phyloP scores from a whole-genome alignment of 2,888 invertebrate species.

The Thera obeliscata region DNA sequence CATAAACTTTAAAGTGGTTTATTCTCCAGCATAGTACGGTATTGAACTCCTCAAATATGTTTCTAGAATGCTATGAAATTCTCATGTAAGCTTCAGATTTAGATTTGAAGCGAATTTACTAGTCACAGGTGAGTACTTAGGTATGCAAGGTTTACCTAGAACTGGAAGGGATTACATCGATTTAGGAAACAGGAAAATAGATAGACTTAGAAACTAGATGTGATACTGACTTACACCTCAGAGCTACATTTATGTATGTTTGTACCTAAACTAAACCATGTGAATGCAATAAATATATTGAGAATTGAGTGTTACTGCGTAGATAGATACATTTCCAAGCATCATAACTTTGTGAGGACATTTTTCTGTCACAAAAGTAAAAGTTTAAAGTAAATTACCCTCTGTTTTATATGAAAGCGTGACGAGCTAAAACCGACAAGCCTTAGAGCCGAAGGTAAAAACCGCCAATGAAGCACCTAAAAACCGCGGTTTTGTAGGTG shows the following conservation, averaged over 20 bases:
- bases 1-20: constrained; percentile 19
- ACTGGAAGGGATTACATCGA: background rate
- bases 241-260: too few relatives aligned
- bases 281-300: too few relatives aligned
- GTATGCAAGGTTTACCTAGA: too few relatives aligned
- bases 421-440: too few relatives aligned
- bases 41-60: constrained; percentile 23
- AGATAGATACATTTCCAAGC: too few relatives aligned
- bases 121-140: constrained; percentile 27
- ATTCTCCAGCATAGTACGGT: constrained; percentile 8
- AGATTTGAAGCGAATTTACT: constrained; percentile 31
- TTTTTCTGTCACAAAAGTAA: too few relatives aligned
- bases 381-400: constrained; percentile 8
- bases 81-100: constrained; percentile 31
- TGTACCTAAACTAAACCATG: too few relatives aligned
- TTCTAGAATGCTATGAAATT: constrained; percentile 30
- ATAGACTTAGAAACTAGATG: background rate
- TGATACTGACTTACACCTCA: background rate
- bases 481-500: background rate
- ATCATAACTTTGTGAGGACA: too few relatives aligned
- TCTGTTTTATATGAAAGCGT: background rate
- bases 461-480: background rate
- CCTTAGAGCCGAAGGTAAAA: too few relatives aligned
- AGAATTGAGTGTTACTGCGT: background rate
- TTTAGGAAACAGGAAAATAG: background rate